Percentiles rank a stretch among this genome's conserved stretches.
phyloP scores from a whole-genome alignment of 2,797 vertebrate genomes.

The Peromyscus melanophrys region DNA sequence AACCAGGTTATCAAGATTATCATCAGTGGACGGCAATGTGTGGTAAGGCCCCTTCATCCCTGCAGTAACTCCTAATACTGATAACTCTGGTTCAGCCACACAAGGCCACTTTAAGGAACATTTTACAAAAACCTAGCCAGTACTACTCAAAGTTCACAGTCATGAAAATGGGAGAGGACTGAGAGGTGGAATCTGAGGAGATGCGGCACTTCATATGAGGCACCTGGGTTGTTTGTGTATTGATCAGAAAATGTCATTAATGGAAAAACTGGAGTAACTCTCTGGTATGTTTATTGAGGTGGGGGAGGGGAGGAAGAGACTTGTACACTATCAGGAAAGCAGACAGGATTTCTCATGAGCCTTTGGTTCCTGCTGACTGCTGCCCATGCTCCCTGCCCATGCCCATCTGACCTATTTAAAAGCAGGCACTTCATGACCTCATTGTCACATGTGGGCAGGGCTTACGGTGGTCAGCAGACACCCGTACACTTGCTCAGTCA shows the following conservation, averaged over 20 bases:
- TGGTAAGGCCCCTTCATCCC: background rate
- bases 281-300: background rate
- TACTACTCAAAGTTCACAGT: background rate
- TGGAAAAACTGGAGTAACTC: background rate
- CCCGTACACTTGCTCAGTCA: background rate
- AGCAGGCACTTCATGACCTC: background rate
- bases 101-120: background rate
- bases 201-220: background rate
- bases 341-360: background rate
- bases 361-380: background rate
- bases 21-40: too few relatives aligned
- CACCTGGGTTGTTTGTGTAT: background rate
- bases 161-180: background rate
- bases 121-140: background rate
- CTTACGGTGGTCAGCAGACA: background rate
- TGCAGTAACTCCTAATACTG: background rate
- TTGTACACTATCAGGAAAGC: background rate
- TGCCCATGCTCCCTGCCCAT: background rate
- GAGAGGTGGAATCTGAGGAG: background rate
- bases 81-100: background rate
- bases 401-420: background rate
- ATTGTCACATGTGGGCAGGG: background rate
- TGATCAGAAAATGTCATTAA: background rate
- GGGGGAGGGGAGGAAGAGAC: rapidly evolving
- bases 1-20: background rate